Evolutionary conservation across 2,113 vertebrate species (phyloP).

Genomic region (Phylloscopus whistleri): DNA sequence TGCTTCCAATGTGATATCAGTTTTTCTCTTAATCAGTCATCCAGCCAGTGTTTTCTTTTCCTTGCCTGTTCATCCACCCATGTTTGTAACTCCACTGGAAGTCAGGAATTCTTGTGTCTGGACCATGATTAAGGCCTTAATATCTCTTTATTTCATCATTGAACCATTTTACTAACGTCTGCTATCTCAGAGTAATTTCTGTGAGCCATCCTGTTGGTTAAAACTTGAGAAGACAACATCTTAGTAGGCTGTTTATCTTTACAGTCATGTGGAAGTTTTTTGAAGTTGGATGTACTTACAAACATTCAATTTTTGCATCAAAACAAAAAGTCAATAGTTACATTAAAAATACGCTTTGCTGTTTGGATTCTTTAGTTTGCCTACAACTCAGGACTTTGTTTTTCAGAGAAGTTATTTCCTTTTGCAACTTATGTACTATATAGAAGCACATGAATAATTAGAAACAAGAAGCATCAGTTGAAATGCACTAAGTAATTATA

Average conservation of each 20-base stretch:
- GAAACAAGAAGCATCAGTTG: neutral
- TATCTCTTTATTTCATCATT: neutral
- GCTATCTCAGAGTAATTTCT: neutral
- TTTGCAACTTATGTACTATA: neutral
- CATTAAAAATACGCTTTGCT: neutral
- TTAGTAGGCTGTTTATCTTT: neutral
- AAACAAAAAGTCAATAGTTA: neutral
- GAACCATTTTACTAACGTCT: neutral
- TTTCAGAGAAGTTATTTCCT: neutral
- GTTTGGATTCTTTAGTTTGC: neutral
- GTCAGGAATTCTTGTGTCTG: conserved; percentile 38
- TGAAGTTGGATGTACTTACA: neutral
- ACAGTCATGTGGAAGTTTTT: neutral
- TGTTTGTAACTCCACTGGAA: conserved; percentile 24
- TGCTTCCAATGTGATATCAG: neutral
- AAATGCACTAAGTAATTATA: neutral
- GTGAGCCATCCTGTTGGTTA: neutral
- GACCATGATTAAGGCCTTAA: neutral
- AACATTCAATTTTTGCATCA: neutral
- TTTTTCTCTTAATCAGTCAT: conserved; percentile 6
- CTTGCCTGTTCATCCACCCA: neutral
- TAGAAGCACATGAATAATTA: neutral
- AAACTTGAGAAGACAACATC: neutral
- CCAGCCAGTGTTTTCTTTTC: conserved; percentile 29
- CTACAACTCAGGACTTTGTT: neutral